These are phyloP conservation scores for Lacanobia oleracea DNA, from an alignment of 2,888 invertebrate species.

Conservation along the genomic window DNA sequence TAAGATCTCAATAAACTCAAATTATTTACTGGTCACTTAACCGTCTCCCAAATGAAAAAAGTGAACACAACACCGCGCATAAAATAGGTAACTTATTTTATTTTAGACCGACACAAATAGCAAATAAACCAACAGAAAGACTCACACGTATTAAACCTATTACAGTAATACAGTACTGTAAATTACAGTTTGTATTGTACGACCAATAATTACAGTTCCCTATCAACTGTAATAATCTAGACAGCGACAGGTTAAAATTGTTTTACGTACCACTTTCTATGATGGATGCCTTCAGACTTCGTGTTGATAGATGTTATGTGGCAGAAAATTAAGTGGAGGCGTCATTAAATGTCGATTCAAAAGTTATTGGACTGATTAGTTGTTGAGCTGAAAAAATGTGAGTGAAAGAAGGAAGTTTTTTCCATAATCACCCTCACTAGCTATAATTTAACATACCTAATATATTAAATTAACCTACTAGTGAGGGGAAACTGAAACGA, in stretches of 20 bases:
- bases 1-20: background rate
- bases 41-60: background rate
- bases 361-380: conserved; percentile 33
- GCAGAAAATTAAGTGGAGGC: conserved; percentile 36
- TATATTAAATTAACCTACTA: no score
- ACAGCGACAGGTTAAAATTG: conserved; percentile 69
- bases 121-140: conserved; percentile 43
- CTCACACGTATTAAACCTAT: conserved; percentile 41
- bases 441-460: no score
- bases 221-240: conserved; percentile 74
- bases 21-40: conserved; percentile 3
- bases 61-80: background rate
- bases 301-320: conserved; percentile 48
- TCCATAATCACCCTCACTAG: background rate
- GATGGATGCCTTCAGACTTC: conserved; percentile 50
- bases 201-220: conserved; percentile 74
- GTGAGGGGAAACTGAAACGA: no score
- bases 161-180: conserved; percentile 58
- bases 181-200: conserved; percentile 76
- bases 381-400: background rate
- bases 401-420: background rate
- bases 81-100: background rate
- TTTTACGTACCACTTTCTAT: conserved; percentile 66
- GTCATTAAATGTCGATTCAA: conserved; percentile 45
- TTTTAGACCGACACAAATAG: conserved; percentile 17